phyloP scores from a whole-genome alignment of 2,888 invertebrate species.

The Fissipunctia ypsillon region DNA sequence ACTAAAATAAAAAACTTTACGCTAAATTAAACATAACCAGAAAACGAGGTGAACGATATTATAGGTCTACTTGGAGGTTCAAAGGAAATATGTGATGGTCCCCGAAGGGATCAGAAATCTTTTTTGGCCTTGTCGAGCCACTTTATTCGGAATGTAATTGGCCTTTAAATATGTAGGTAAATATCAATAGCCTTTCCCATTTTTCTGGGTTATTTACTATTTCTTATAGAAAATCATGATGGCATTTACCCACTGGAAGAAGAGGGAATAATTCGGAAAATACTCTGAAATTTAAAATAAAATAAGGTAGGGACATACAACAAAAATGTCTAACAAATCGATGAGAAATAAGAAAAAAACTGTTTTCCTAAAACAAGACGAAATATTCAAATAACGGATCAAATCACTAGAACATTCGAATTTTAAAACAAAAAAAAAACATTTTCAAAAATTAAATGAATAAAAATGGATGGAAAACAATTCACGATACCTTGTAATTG shows the following conservation, averaged over 20 bases:
- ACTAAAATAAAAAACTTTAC: conserved; percentile 50
- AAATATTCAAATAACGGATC: conserved; percentile 16
- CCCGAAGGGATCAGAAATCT: conserved; percentile 73
- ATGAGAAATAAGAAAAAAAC: conserved; percentile 10
- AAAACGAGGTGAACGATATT: conserved; percentile 70
- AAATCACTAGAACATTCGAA: conserved; percentile 20
- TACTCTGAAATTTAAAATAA: conserved; percentile 11
- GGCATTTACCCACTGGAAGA: conserved; percentile 20
- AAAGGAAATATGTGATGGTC: conserved; percentile 77
- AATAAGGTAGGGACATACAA: neutral
- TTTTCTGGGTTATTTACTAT: conserved; percentile 59
- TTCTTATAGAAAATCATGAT: conserved; percentile 45
- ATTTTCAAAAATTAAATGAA: conserved; percentile 1
- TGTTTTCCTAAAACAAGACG: neutral
- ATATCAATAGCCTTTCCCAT: conserved; percentile 63
- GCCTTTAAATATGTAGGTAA: conserved; percentile 70
- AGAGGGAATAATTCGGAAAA: conserved; percentile 20
- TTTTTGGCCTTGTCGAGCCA: conserved; percentile 69
- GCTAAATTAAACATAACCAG: conserved; percentile 67
- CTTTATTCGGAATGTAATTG: conserved; percentile 76
- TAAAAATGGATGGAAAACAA: neutral
- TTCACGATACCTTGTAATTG: conserved; percentile 94
- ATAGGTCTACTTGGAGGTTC: conserved; percentile 71
- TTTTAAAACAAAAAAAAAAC: conserved; percentile 8
- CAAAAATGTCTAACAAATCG: neutral